phyloP scores from a whole-genome alignment of 2,797 vertebrate species.

The Takifugu rubripes region DNA sequence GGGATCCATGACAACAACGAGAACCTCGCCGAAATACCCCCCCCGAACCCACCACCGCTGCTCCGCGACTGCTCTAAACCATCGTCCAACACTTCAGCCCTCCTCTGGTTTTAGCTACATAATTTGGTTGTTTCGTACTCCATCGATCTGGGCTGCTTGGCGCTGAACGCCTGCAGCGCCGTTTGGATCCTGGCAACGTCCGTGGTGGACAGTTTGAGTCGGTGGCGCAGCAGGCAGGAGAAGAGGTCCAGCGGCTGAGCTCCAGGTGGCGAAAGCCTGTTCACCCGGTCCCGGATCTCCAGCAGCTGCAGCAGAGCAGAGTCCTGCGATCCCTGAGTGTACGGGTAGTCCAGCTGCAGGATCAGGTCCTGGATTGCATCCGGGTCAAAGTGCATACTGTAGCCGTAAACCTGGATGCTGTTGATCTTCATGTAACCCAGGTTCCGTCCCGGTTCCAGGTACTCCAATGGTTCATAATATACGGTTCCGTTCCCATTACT shows the following conservation, averaged over 20 bases:
- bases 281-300: constrained; percentile 95
- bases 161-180: constrained; percentile 92
- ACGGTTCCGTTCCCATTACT: constrained; percentile 83
- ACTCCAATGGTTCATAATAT: constrained; percentile 93
- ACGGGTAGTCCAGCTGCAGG: constrained; percentile 95
- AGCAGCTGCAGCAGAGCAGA: constrained; percentile 92
- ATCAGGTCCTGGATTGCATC: constrained; percentile 97
- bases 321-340: constrained; percentile 97
- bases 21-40: constrained; percentile 56
- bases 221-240: constrained; percentile 93
- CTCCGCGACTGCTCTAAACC: constrained; percentile 49
- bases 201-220: constrained; percentile 92
- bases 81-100: constrained; percentile 38
- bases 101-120: constrained; percentile 89
- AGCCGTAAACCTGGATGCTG: constrained; percentile 94
- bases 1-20: constrained; percentile 50
- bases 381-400: constrained; percentile 98
- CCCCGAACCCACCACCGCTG: background rate
- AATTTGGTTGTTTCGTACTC: constrained; percentile 99
- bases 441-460: constrained; percentile 87
- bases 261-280: constrained; percentile 92
- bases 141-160: constrained; percentile 93
- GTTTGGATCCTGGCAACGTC: constrained; percentile 93
- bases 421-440: constrained; percentile 99
- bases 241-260: constrained; percentile 92